These are phyloP conservation scores for Temnothorax unifasciatus DNA, from an alignment of 2,888 invertebrate genomes.

Conservation along the genomic window DNA sequence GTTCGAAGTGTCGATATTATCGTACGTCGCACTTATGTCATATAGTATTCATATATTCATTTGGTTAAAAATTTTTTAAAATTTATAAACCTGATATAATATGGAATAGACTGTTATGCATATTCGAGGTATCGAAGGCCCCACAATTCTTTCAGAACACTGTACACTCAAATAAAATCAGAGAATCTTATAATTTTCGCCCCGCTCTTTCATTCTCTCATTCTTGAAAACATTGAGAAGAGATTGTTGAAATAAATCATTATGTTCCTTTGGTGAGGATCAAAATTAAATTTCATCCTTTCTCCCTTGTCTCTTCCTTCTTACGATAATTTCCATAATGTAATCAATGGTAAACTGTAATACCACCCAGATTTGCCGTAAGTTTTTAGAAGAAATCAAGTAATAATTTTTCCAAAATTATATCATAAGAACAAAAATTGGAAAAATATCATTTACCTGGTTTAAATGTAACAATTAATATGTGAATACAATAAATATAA, in stretches of 20 bases:
- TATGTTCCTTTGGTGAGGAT: not conserved
- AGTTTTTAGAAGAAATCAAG: not conserved
- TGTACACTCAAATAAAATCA: not conserved
- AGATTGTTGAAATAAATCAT: not conserved
- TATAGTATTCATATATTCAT: not conserved
- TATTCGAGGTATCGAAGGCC: not conserved
- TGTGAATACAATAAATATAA: not conserved
- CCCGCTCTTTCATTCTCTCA: not conserved
- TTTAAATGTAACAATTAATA: conserved; percentile 24
- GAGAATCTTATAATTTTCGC: not conserved
- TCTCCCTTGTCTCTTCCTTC: not conserved
- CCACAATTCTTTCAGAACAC: not conserved
- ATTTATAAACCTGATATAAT: not conserved
- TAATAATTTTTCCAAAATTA: not conserved
- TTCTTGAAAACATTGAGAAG: not conserved
- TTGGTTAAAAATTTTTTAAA: not conserved
- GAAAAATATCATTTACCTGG: not conserved
- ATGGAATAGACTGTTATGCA: not conserved
- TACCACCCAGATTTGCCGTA: not conserved
- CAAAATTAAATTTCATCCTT: not conserved
- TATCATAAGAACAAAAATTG: not conserved
- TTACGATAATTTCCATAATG: not conserved
- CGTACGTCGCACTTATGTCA: not conserved
- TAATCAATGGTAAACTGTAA: not conserved
- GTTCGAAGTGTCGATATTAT: not conserved